These are phyloP conservation scores for Oxytorus armatus DNA, from an alignment of 2,888 invertebrate species.

Conservation along the genomic window DNA sequence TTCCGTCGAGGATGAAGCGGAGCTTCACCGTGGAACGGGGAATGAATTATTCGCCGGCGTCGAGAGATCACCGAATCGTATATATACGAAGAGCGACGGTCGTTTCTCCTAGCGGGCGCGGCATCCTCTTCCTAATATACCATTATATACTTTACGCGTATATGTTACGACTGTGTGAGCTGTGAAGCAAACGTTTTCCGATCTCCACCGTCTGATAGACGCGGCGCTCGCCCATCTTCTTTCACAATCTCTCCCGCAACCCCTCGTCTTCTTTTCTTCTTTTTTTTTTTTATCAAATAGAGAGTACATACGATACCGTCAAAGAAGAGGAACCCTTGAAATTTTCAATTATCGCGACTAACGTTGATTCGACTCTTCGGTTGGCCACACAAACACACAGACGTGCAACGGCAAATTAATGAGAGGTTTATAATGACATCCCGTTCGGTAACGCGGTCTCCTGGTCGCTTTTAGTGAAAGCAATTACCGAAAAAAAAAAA, in stretches of 20 bases:
- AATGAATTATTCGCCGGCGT: constrained; percentile 76
- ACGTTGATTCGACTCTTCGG: constrained; percentile 26
- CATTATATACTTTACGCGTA: constrained; percentile 22
- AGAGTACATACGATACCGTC: constrained; percentile 28
- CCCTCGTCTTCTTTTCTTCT: constrained; percentile 9
- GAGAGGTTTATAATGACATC: constrained; percentile 65
- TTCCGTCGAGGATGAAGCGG: constrained; percentile 75
- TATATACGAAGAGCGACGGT: too few species aligned
- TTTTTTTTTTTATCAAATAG: constrained; percentile 49
- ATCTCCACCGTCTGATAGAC: constrained; percentile 66
- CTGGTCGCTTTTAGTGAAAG: constrained; percentile 54
- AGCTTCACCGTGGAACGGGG: constrained; percentile 67
- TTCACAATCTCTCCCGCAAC: not conserved
- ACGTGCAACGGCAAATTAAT: constrained; percentile 56
- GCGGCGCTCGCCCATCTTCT: constrained; percentile 35
- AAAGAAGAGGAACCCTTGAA: constrained; percentile 41
- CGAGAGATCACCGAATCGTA: constrained; percentile 73
- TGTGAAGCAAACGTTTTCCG: constrained; percentile 68
- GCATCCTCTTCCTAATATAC: constrained; percentile 66
- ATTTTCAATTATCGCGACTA: constrained; percentile 60
- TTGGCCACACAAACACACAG: not conserved
- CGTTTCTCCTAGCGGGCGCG: constrained; percentile 65
- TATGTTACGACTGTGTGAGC: constrained; percentile 18
- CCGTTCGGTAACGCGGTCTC: constrained; percentile 43
- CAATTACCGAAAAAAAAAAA: constrained; percentile 61